Percentiles rank a stretch among this genome's conserved stretches.
Evolutionary conservation across 2,113 vertebrate species (phyloP).

Genomic region (Corydoras sp.): DNA sequence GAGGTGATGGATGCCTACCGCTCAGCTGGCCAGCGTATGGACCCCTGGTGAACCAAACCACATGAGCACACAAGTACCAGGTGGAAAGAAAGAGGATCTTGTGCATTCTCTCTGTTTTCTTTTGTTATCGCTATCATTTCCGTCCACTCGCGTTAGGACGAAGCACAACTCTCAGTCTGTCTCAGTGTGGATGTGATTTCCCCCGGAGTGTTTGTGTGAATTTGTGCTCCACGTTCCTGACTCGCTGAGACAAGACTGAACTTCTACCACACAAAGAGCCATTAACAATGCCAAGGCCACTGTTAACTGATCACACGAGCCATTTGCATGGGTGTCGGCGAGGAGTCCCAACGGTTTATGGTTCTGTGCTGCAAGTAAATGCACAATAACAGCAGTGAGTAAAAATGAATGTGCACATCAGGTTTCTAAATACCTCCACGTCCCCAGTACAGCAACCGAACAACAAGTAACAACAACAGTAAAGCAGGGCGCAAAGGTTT

Average conservation of each 20-base stretch:
- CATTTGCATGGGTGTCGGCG: neutral
- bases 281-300: constrained; percentile 21
- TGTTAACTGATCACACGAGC: neutral
- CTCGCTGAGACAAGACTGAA: neutral
- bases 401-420: constrained; percentile 12
- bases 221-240: neutral
- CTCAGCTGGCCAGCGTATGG: constrained; percentile 10
- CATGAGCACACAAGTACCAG: constrained; percentile 8
- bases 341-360: neutral
- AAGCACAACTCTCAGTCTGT: too few relatives aligned
- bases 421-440: constrained; percentile 20
- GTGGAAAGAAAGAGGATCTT: neutral
- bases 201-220: neutral
- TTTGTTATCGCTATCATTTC: too few relatives aligned
- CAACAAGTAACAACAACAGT: neutral
- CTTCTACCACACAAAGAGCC: constrained; percentile 19
- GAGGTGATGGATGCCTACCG: constrained; percentile 68
- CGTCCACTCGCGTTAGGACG: too few relatives aligned
- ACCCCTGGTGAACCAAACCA: constrained; percentile 6
- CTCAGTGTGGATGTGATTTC: neutral
- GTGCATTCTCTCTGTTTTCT: too few relatives aligned
- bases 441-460: constrained; percentile 9
- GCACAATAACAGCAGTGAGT: neutral
- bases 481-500: too few relatives aligned
- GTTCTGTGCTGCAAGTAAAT: constrained; percentile 3